phyloP scores from a whole-genome alignment of 2,113 vertebrate genomes.

The Miniopterus natalensis region DNA sequence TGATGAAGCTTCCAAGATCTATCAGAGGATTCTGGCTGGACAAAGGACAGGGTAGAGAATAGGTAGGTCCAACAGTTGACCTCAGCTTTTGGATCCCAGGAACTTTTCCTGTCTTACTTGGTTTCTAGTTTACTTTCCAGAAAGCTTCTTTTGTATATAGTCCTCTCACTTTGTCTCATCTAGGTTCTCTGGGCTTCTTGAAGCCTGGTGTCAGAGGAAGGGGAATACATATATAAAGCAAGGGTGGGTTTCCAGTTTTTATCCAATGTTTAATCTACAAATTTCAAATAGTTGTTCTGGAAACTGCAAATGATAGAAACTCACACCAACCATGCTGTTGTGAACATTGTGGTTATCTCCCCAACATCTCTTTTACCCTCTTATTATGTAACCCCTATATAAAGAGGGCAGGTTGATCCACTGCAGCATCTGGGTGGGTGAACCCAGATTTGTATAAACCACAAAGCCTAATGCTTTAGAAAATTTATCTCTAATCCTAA shows the following conservation, averaged over 20 bases:
- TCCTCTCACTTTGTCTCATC: not conserved
- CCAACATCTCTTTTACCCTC: not conserved
- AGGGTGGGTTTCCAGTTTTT: not conserved
- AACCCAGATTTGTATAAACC: not conserved
- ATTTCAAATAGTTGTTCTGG: not conserved
- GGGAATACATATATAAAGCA: not conserved
- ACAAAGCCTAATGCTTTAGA: not conserved
- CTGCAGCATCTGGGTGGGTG: not conserved
- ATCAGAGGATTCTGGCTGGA: not conserved
- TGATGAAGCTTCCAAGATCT: not conserved
- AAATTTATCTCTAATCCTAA: not conserved
- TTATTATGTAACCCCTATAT: accelerated
- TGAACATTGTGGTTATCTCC: not conserved
- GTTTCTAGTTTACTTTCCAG: not conserved
- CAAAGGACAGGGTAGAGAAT: not conserved
- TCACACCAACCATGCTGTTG: not conserved
- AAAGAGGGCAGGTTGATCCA: not conserved
- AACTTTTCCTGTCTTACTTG: not conserved
- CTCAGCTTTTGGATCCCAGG: not conserved
- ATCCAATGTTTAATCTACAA: not conserved
- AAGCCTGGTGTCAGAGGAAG: not conserved
- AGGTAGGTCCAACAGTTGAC: not conserved
- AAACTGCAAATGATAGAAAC: not conserved
- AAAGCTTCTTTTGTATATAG: not conserved
- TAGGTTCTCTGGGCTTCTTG: not conserved